Evolutionary conservation across 2,113 vertebrate genomes (phyloP), one percentile per base, ranked within the genome.

Genomic region (Xiphias gladius): DNA sequence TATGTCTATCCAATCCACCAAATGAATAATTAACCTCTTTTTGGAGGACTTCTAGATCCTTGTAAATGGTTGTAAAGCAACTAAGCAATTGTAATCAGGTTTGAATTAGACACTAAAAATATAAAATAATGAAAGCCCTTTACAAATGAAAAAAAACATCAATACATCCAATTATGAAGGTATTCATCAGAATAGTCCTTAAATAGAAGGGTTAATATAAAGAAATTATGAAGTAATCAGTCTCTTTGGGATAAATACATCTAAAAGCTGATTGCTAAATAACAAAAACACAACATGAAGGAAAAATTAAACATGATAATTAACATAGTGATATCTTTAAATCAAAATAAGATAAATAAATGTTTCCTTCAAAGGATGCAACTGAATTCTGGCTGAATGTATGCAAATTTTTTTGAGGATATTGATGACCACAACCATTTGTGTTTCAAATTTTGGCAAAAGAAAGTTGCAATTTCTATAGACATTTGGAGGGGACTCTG

Each of bases 401-500:
- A 10, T 19, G 28, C 16, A n/a, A n/a, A n/a, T n/a, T n/a, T n/a
- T n/a, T n/a, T n/a, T n/a, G n/a, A n/a, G n/a, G n/a, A n/a, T n/a
- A n/a, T n/a, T n/a, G n/a, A 20, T 55, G 4, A 22, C 24, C 24
- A 71, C 16, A 43, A 1, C n/a, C 9, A 52, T 7, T 16, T 19
- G 46, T 52, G 24, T 28, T 73, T 66, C n/a, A 73, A 13, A 54
- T 41, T 30, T 0, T 17, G n/a, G 30, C 19, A 65, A 46, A 32
- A 67, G 2, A 7, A 24, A n/a, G 10, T 28, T 24, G 22, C 20
- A 48, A n/a, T n/a, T n/a, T n/a, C n/a, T n/a, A n/a, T n/a, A n/a
- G n/a, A n/a, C n/a, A n/a, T n/a, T n/a, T n/a, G 11, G 28, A 71
- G 48, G 13, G 64, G 67, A 63, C 50, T n/a, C 22, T 76, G 35